Base-by-base conservation (phyloP, 1,140 invertebrate genomes). In the Polypedilum pembai region DNA sequence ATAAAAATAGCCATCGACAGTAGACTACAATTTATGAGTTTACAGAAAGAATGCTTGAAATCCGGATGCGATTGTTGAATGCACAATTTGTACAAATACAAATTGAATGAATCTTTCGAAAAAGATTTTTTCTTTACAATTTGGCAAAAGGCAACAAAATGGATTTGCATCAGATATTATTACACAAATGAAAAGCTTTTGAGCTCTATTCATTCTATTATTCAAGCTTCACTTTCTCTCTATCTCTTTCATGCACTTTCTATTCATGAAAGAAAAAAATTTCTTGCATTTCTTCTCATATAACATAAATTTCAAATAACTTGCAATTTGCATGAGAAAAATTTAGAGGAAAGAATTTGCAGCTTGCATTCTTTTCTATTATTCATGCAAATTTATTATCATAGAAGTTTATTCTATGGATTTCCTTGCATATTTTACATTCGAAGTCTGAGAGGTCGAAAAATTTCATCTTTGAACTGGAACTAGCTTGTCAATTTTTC, bases 71-170 rank as follows among this genome's bases (percentile, higher is more conserved):
- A 56, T 56, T 56, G 45, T 56, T 56, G 45, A 56, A 56, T 56
- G 45, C 45, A 56, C 45, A 56, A 56, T 56, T 56, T 56, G 45
- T 56, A 12, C 7, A 56, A n/a, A 56, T 56, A n/a, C 45, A 56
- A 8, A 56, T 56, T n/a, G 45, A 56, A 15, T 56, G 45, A 15
- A 56, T 56, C 12, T n/a, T 56, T 4, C 15, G 41, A 45, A n/a
- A n/a, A n/a, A 33, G 12, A 0, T 15, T 56, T 56, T 56, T 56
- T 56, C n/a, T n/a, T n/a, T 45, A 56, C 24, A 3, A 33, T 33
- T 33, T 56, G 45, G 45, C 4, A 56, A 56, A 33, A 33, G 24
- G 24, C 24, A 33, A 33, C 24, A 33, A 33, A 56, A n/a, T 12
- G 10, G n/a, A n/a, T 56, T 56, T 56, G 12, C n/a, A 56, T 56